Base-by-base conservation (phyloP, 1,140 invertebrate genomes). In the Dendroctonus valens region DNA sequence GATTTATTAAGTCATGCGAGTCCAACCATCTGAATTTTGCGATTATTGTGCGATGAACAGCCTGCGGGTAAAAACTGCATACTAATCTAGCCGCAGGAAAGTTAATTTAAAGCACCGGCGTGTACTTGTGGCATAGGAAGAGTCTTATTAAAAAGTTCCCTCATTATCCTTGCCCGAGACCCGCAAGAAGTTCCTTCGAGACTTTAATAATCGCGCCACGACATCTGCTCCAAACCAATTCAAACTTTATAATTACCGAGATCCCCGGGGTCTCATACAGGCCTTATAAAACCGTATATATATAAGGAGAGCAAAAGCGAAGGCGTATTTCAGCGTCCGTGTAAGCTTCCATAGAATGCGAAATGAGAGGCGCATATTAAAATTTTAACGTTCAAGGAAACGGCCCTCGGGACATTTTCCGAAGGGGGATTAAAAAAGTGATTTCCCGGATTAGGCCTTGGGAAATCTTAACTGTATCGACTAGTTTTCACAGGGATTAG, bases 201-300 rank as follows among this genome's bases (percentile, higher is more conserved):
- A 59, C 7, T 59, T 59, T 59, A 59, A 59, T 59, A 59, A 59
- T 59, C 58, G 58, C 42, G 11, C 58, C 58, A 40, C 58, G 58
- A 59, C 58, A 59, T 59, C 58, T 59, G 58, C 42, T 59, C 44
- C 41, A 40, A 40, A 40, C 42, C 58, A 59, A 59, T 59, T 59
- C 58, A 59, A 59, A 59, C 58, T 59, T 46, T 46, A 46, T 46
- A 59, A 59, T 59, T 59, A 59, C 46, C 58, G 46, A n/a, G 48
- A 59, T 59, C 58, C 58, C 58, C 58, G n/a, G 48, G 58, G 58
- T 44, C 58, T 40, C 58, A 39, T 59, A 59, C 42, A 49, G 15
- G 11, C 44, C 48, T 48, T 59, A 59, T 44, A 14, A 44, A 58
- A 40, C 6, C 26, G 55, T 58, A 58, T 26, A 58, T 59, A 11